phyloP scores from a whole-genome alignment of 2,888 invertebrate species.

The Tenthredo livida region DNA sequence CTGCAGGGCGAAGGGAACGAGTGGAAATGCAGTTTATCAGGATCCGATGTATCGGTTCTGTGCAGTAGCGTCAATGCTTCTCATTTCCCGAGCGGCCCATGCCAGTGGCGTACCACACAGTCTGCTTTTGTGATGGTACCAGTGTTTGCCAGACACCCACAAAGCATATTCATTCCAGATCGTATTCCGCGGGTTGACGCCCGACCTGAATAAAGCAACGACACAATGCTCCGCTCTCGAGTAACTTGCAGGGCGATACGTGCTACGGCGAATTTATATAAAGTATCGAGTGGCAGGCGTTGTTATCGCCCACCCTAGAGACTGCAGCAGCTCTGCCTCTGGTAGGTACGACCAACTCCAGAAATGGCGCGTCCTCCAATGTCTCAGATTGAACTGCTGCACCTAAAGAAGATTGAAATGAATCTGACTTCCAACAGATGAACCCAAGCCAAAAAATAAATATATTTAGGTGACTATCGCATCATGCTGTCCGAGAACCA shows the following conservation, averaged over 20 bases:
- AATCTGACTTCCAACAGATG: neutral
- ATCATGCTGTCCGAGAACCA: neutral
- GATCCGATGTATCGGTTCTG: constrained; percentile 52
- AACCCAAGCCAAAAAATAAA: neutral
- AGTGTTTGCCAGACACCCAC: constrained; percentile 68
- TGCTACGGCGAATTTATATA: constrained; percentile 40
- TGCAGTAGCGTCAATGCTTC: constrained; percentile 44
- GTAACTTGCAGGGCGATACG: constrained; percentile 40
- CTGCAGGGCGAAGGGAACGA: neutral
- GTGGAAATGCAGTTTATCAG: constrained; percentile 53
- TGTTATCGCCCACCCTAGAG: constrained; percentile 11
- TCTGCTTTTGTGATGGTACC: constrained; percentile 65
- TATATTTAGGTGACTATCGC: neutral
- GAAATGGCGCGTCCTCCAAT: neutral
- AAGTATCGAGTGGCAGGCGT: constrained; percentile 43
- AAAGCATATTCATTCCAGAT: constrained; percentile 67
- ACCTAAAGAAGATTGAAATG: neutral
- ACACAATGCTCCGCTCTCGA: constrained; percentile 43
- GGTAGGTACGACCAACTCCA: neutral
- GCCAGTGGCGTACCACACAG: constrained; percentile 27
- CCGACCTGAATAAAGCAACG: constrained; percentile 69
- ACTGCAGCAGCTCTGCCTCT: neutral
- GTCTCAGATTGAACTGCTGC: neutral
- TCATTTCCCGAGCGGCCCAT: constrained; percentile 52
- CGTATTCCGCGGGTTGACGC: constrained; percentile 63